Conservation (phyloP, 2,113 vertebrate genomes). For the Anolis sagrei region DNA sequence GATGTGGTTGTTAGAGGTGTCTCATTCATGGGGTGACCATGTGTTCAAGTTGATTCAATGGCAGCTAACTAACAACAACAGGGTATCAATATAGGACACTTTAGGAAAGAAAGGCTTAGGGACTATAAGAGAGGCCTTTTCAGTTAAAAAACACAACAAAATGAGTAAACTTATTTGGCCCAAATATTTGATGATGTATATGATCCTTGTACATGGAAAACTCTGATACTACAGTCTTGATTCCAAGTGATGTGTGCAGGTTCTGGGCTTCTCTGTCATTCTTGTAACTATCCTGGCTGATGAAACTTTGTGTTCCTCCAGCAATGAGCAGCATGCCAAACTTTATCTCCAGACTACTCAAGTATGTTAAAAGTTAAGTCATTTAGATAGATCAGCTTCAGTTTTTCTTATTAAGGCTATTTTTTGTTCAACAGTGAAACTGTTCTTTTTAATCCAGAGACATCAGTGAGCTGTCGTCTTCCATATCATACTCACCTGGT, state of each 20-base stretch:
- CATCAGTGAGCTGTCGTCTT: background rate
- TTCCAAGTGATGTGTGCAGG: background rate
- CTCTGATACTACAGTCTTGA: too few relatives aligned
- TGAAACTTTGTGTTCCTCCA: too few relatives aligned
- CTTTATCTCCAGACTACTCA: background rate
- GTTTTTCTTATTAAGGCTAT: background rate
- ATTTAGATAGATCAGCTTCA: background rate
- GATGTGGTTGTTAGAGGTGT: too few relatives aligned
- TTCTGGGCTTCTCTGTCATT: background rate
- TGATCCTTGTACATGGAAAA: background rate
- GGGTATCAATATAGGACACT: background rate
- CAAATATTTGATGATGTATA: background rate
- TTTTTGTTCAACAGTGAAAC: background rate
- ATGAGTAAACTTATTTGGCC: too few relatives aligned
- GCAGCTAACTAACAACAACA: too few relatives aligned
- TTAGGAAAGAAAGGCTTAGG: too few relatives aligned
- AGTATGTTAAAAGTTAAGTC: background rate
- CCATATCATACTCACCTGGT: constrained; percentile 4
- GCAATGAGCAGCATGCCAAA: too few relatives aligned
- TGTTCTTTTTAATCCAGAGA: background rate
- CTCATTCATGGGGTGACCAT: too few relatives aligned
- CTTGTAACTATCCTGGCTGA: background rate
- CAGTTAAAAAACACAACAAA: too few relatives aligned
- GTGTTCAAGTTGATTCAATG: too few relatives aligned
- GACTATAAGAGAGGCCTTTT: too few relatives aligned